Evolutionary conservation across 1,140 invertebrate species (phyloP).

Genomic region (Drosophila pseudoobscura): DNA sequence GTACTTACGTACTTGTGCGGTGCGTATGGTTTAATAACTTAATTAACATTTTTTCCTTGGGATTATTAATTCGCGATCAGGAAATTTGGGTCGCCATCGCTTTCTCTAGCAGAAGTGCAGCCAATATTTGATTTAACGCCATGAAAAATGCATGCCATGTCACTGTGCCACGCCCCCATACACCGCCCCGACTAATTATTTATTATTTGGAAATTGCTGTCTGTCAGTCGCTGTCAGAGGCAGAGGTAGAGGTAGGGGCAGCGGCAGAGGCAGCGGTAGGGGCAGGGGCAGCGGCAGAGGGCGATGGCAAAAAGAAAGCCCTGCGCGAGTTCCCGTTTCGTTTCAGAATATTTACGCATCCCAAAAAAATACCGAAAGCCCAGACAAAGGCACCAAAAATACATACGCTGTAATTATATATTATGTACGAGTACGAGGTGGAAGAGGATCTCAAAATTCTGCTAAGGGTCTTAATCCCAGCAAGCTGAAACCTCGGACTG

Average conservation of each 20-base stretch:
- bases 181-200: constrained; percentile 72
- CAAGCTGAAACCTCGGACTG: too few species aligned
- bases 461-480: constrained; percentile 72
- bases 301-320: constrained; percentile 49
- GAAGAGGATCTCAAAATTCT: constrained; percentile 33
- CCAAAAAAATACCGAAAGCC: constrained; percentile 39
- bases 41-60: constrained; percentile 30
- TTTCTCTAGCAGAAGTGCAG: constrained; percentile 57
- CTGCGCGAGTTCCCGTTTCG: constrained; percentile 43
- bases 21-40: constrained; percentile 29
- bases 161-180: constrained; percentile 61
- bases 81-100: constrained; percentile 59
- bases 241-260: constrained; percentile 11
- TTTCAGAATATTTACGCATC: constrained; percentile 77
- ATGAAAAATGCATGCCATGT: constrained; percentile 69
- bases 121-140: constrained; percentile 76
- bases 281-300: constrained; percentile 3
- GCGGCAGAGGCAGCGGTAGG: constrained; percentile 18
- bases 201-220: constrained; percentile 82
- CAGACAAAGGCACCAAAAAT: constrained; percentile 19
- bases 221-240: constrained; percentile 78
- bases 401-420: constrained; percentile 67
- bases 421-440: constrained; percentile 18
- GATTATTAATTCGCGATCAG: constrained; percentile 27
- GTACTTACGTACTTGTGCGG: too few species aligned